phyloP scores from a whole-genome alignment of 1,140 invertebrate species.

The Cydia amplana region DNA sequence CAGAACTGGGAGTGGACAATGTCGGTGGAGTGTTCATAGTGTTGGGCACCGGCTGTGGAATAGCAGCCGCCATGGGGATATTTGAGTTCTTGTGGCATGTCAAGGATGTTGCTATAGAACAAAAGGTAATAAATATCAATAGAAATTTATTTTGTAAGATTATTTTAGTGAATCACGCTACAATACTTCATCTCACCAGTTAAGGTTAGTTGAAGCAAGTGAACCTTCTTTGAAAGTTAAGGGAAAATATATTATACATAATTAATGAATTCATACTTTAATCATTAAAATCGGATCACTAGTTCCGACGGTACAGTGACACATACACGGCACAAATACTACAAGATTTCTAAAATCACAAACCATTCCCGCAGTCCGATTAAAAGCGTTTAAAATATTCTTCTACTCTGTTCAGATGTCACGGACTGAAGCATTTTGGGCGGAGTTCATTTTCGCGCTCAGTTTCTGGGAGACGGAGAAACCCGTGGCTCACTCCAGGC shows the following conservation, averaged over 20 bases:
- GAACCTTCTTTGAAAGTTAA: no score
- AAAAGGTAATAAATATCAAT: conserved; percentile 81
- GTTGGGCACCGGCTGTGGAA: conserved; percentile 84
- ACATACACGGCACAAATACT: no score
- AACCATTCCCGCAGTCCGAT: background rate
- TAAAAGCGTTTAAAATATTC: background rate
- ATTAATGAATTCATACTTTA: no score
- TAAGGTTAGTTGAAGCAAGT: no score
- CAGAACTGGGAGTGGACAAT: conserved; percentile 86
- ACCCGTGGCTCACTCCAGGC: conserved; percentile 75
- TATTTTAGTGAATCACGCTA: no score
- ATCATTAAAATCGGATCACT: no score
- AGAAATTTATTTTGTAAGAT: background rate
- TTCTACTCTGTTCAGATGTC: conserved; percentile 76
- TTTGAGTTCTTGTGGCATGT: conserved; percentile 92
- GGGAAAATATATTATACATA: no score
- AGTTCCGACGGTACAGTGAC: no score
- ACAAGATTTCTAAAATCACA: no score
- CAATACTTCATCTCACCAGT: no score
- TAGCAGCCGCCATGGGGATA: conserved; percentile 84
- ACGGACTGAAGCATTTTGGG: conserved; percentile 81
- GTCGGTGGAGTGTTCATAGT: conserved; percentile 96
- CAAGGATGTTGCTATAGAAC: conserved; percentile 86
- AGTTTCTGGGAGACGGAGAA: conserved; percentile 83
- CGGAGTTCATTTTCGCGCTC: conserved; percentile 82